Evolutionary conservation across 2,888 invertebrate species (phyloP), one percentile per base, ranked within the genome.

Genomic region (Limnephilus auricula): DNA sequence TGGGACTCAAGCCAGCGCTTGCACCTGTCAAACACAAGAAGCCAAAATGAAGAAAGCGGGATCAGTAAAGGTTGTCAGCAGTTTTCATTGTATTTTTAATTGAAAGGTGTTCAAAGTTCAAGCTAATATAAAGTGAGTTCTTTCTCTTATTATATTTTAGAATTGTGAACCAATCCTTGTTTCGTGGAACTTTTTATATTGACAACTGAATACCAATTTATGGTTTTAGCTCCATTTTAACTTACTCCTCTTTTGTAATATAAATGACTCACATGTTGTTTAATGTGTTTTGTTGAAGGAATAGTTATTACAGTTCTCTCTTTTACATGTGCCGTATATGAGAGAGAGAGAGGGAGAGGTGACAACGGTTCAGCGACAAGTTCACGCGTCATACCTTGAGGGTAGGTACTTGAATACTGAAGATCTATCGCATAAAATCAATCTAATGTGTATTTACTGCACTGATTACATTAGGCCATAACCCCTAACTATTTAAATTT

Each of bases 21-120:
- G 94, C 94, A 95, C 95, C 96, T 96, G 96, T 94, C 94, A 94
- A 93, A 92, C 91, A 91, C 84, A 89, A 93, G 92, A 87, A 32
- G 78, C 78, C 25, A 87, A 31, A 78, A 13, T 88, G 37, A 88
- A 88, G 87, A 78, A 88, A 88, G 87, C 87, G 78, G 78, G 91
- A 89, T 92, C 91, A 92, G 93, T 92, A 93, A n/a, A 92, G 32
- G 89, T 37, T 78, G 93, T 93, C 88, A 50, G 89, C 4, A 10
- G 37, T 37, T 34, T 79, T 93, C 93, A 94, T 95, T 65, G 25
- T 2, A 65, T 65, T 65, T n/a, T 50, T 1, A 4, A 18, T 6
- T n/a, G n/a, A 5, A 25, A n/a, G 3, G 25, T 18, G 50, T 50
- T 6, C 5, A 65, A 65, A 6, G 65, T n/a, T 65, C n/a, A 15